Evolutionary conservation across 2,797 vertebrate genomes (phyloP).

Genomic region (Pampus argenteus): DNA sequence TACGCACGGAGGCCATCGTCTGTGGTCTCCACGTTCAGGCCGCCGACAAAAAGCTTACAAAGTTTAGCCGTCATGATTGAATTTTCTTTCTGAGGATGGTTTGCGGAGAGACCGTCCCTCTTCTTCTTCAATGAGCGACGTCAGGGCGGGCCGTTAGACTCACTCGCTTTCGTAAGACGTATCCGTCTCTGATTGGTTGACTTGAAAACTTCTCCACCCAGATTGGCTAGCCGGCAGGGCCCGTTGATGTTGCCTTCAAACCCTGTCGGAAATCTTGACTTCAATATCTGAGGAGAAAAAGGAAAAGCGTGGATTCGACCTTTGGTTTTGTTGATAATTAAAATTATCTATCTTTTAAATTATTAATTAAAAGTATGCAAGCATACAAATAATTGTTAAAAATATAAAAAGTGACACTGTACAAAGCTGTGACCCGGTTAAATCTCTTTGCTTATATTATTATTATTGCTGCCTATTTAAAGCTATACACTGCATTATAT

Average conservation of each 20-base stretch:
- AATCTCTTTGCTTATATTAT: accelerated
- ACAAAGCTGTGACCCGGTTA: not conserved
- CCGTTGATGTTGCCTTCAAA: slow-evolving; percentile 42
- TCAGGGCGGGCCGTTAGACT: slow-evolving; percentile 56
- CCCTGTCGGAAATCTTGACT: slow-evolving; percentile 21
- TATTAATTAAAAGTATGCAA: no score
- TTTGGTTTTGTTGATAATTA: not conserved
- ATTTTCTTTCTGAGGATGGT: slow-evolving; percentile 38
- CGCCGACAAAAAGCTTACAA: slow-evolving; percentile 97
- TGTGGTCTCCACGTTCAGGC: slow-evolving; percentile 96
- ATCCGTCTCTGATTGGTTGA: slow-evolving; percentile 55
- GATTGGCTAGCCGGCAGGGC: slow-evolving; percentile 20
- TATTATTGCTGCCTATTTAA: not conserved
- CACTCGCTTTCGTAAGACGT: slow-evolving; percentile 60
- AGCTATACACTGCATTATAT: not conserved
- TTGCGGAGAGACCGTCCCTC: slow-evolving; percentile 54
- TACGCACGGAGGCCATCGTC: slow-evolving; percentile 92
- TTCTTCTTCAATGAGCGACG: slow-evolving; percentile 80
- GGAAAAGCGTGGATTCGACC: slow-evolving; percentile 4
- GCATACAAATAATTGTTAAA: no score
- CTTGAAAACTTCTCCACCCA: slow-evolving; percentile 45
- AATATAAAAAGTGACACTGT: not conserved
- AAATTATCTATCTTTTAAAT: no score
- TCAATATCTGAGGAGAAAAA: slow-evolving; percentile 8
- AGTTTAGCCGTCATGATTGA: slow-evolving; percentile 87